Evolutionary conservation across 2,113 vertebrate species (phyloP).

Genomic region (Lepus americanus): DNA sequence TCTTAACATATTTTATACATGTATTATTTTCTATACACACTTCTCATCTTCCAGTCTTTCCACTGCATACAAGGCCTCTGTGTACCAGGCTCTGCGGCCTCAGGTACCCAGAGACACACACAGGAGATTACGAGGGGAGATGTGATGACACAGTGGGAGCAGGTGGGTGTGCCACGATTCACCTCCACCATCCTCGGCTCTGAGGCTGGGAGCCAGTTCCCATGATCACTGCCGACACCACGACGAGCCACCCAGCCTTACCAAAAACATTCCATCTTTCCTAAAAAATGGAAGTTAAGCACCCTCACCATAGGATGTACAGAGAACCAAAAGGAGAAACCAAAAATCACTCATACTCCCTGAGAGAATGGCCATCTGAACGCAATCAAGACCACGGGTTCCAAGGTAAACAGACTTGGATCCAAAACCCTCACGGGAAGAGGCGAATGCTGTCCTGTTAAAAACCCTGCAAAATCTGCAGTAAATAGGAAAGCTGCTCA

Average conservation of each 20-base stretch:
- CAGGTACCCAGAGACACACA: neutral
- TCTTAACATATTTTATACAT: neutral
- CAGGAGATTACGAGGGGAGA: neutral
- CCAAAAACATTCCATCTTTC: neutral
- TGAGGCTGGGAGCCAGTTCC: neutral
- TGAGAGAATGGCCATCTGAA: neutral
- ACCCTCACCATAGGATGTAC: neutral
- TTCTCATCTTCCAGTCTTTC: neutral
- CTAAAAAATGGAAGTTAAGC: constrained; percentile 1
- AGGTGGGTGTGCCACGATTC: neutral
- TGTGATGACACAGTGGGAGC: neutral
- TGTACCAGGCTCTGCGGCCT: neutral
- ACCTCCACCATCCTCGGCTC: neutral
- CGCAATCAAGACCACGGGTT: neutral
- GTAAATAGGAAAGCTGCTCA: neutral
- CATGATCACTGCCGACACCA: neutral
- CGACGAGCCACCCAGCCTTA: neutral
- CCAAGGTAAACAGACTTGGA: neutral
- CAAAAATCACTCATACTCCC: neutral
- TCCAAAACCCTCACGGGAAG: neutral
- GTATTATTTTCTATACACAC: neutral
- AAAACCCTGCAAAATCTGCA: neutral
- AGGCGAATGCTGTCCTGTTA: neutral
- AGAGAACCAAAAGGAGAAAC: neutral
- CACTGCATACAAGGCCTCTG: neutral